A percentile compares a stretch with the other conserved stretches of the same genome.
phyloP scores from a whole-genome alignment of 2,888 invertebrate genomes.

The Tenthredo distinguenda region DNA sequence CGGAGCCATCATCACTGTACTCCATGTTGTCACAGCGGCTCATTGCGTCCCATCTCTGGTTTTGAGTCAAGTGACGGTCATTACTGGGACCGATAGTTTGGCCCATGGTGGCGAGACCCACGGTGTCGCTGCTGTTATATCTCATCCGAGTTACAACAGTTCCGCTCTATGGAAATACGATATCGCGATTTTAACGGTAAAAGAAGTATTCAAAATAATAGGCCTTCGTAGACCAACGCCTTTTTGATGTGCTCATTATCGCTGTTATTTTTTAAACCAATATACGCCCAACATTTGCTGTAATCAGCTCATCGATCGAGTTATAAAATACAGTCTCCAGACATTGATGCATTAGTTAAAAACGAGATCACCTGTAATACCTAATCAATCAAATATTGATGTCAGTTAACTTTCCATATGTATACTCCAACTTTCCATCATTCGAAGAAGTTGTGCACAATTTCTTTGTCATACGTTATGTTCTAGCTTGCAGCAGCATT shows the following conservation, averaged over 20 bases:
- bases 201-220: constrained; percentile 5
- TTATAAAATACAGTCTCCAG: neutral
- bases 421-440: neutral
- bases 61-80: constrained; percentile 53
- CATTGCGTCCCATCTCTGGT: constrained; percentile 59
- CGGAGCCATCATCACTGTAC: constrained; percentile 61
- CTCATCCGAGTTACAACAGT: constrained; percentile 51
- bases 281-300: neutral
- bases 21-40: constrained; percentile 67
- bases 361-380: neutral
- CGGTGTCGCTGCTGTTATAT: constrained; percentile 52
- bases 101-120: constrained; percentile 55
- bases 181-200: constrained; percentile 61
- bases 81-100: constrained; percentile 53
- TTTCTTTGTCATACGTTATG: neutral
- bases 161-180: constrained; percentile 58
- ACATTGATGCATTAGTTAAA: neutral
- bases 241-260: neutral
- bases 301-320: constrained; percentile 16
- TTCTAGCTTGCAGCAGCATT: constrained; percentile 54
- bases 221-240: neutral
- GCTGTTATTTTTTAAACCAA: neutral
- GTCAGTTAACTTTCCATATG: neutral
- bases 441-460: neutral
- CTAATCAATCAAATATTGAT: constrained; percentile 1